These are phyloP conservation scores for Phodopus roborovskii DNA, from an alignment of 2,113 vertebrate species.

Conservation along the genomic window DNA sequence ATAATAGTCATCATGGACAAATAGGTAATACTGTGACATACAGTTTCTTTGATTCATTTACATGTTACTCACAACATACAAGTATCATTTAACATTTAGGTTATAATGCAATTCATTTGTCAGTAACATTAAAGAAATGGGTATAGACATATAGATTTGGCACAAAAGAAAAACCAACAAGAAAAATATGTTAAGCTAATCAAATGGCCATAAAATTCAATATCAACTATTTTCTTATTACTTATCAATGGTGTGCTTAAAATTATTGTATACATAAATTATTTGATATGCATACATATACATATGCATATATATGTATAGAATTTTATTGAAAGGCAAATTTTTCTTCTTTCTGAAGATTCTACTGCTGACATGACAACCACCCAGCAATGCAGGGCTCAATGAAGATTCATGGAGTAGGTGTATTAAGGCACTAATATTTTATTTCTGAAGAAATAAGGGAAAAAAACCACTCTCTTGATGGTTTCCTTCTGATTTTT, in stretches of 20 bases:
- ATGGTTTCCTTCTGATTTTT: too few species aligned
- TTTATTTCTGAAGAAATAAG: too few species aligned
- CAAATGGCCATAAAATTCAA: background rate
- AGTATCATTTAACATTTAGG: background rate
- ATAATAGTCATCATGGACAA: background rate
- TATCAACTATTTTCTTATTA: background rate
- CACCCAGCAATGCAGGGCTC: too few species aligned
- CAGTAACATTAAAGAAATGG: background rate
- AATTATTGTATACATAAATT: background rate
- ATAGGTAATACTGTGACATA: background rate
- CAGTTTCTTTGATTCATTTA: background rate
- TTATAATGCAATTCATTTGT: background rate
- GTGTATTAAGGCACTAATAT: too few species aligned
- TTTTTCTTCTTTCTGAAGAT: background rate
- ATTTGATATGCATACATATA: background rate
- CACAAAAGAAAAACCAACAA: background rate
- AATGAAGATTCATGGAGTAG: too few species aligned
- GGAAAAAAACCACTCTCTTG: too few species aligned
- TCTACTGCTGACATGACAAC: too few species aligned
- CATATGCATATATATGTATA: background rate
- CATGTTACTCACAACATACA: background rate
- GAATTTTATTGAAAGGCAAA: background rate
- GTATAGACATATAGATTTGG: background rate
- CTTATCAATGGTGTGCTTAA: background rate
- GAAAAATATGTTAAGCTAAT: background rate